A percentile compares a stretch with the other conserved stretches of the same genome.
These are phyloP conservation scores for Oedothorax gibbosus DNA, from an alignment of 1,140 invertebrate species.

Conservation along the genomic window DNA sequence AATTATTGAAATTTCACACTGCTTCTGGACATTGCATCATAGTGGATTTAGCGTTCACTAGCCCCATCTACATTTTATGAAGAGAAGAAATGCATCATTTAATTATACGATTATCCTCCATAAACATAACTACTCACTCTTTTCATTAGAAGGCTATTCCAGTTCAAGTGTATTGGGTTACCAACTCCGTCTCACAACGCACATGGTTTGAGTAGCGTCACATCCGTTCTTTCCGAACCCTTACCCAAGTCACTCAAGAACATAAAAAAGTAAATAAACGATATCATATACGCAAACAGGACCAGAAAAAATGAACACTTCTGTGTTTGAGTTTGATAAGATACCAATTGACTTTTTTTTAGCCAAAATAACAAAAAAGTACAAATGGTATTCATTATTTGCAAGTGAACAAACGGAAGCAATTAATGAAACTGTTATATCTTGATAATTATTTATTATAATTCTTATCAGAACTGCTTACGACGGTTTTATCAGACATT, in stretches of 20 bases:
- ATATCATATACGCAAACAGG: not conserved
- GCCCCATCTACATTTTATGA: no score
- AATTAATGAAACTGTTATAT: no score
- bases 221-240: slow-evolving; percentile 15
- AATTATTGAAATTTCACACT: no score
- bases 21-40: no score
- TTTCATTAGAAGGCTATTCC: not conserved
- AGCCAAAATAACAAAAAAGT: no score
- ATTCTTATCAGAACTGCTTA: no score
- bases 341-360: no score
- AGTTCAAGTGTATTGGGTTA: not conserved
- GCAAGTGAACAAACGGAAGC: no score
- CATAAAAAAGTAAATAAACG: slow-evolving; percentile 1
- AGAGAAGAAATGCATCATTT: not conserved
- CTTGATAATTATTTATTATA: no score
- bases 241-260: not conserved
- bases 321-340: not conserved
- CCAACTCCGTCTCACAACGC: not conserved
- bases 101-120: not conserved
- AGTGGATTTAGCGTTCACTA: no score
- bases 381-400: no score
- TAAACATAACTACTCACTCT: not conserved
- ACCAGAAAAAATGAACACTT: not conserved
- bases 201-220: slow-evolving; percentile 26
- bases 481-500: no score